These are phyloP conservation scores for Eurytoma adleriae DNA, from an alignment of 2,888 invertebrate species.

Conservation along the genomic window DNA sequence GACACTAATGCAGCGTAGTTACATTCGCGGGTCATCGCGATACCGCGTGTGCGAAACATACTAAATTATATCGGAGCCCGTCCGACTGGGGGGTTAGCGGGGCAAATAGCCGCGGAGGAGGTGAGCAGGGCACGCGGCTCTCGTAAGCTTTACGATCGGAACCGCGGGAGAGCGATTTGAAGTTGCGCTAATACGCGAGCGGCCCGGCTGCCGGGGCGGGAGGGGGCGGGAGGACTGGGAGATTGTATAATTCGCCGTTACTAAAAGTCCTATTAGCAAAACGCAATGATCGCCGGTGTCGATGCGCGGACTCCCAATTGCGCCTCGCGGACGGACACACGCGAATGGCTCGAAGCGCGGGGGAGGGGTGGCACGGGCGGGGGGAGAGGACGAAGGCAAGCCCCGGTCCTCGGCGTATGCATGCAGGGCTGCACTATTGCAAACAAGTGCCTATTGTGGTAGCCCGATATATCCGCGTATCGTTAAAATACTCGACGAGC, in stretches of 20 bases:
- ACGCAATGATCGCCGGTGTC: constrained; percentile 50
- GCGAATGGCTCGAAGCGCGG: constrained; percentile 2
- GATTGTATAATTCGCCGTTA: constrained; percentile 49
- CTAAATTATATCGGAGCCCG: constrained; percentile 48
- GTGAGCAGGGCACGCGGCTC: constrained; percentile 5
- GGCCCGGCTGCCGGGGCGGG: constrained; percentile 9
- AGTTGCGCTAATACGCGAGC: constrained; percentile 50
- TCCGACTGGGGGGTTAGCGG: not conserved
- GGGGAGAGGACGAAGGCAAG: not conserved
- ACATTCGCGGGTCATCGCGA: constrained; percentile 42
- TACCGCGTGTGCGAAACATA: constrained; percentile 33
- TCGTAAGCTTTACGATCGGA: constrained; percentile 55
- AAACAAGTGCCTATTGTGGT: constrained; percentile 59
- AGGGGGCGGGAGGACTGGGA: not conserved
- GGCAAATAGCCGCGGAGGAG: not conserved
- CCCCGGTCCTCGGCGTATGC: constrained; percentile 21
- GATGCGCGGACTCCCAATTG: constrained; percentile 26
- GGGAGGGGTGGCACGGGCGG: not conserved
- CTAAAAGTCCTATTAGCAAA: constrained; percentile 55
- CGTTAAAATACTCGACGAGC: constrained; percentile 68
- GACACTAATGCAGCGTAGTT: constrained; percentile 40
- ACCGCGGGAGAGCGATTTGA: constrained; percentile 51
- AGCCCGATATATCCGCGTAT: constrained; percentile 63
- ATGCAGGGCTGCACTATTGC: constrained; percentile 55
- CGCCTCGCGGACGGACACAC: constrained; percentile 5